Evolutionary conservation across 2,113 vertebrate genomes (phyloP).

Genomic region (Canis aureus): DNA sequence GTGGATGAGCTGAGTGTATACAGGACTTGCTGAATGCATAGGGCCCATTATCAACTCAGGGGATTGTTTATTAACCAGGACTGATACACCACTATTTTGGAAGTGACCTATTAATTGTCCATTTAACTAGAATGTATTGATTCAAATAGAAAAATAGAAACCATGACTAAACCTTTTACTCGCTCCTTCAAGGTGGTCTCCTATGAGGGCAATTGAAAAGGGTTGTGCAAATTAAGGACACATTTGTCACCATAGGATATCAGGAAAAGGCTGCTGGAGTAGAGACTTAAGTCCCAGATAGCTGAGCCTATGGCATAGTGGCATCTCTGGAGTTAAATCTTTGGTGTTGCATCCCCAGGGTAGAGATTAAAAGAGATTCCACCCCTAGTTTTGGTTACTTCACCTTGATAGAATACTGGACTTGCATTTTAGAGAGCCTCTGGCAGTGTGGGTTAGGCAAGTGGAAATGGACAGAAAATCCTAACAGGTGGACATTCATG

Average conservation of each 20-base stretch:
- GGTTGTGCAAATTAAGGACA: conserved; percentile 94
- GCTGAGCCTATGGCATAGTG: conserved; percentile 64
- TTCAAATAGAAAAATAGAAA: conserved; percentile 93
- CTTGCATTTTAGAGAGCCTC: background rate
- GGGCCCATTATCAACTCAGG: conserved; percentile 88
- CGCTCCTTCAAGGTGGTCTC: conserved; percentile 93
- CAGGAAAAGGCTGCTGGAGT: conserved; percentile 68
- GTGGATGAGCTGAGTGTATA: conserved; percentile 92
- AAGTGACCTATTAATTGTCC: conserved; percentile 98
- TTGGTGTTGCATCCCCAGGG: background rate
- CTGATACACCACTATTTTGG: conserved; percentile 90
- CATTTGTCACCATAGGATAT: conserved; percentile 89
- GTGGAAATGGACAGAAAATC: background rate
- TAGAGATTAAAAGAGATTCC: background rate
- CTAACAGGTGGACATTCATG: background rate
- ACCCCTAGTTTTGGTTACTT: conserved; percentile 29
- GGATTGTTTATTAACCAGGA: conserved; percentile 91
- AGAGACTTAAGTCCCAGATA: conserved; percentile 57
- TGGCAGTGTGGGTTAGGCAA: background rate
- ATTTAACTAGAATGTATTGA: conserved; percentile 96
- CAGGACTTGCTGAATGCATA: conserved; percentile 90
- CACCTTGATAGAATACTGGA: background rate
- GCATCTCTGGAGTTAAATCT: conserved; percentile 68
- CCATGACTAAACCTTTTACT: conserved; percentile 96
- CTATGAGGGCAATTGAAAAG: conserved; percentile 88